These are phyloP conservation scores for Heliconius sara DNA, from an alignment of 2,888 invertebrate species.

Conservation along the genomic window DNA sequence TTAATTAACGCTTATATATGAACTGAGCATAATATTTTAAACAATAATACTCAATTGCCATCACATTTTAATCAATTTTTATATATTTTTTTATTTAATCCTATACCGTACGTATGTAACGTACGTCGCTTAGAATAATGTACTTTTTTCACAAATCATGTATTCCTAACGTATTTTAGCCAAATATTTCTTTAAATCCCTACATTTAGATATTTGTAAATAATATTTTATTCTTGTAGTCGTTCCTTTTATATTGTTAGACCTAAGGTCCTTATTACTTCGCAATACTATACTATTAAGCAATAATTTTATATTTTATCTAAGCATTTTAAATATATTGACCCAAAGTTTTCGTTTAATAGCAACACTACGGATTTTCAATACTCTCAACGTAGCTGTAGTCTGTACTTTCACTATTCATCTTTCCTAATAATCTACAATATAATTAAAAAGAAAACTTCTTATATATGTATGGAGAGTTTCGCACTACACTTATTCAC, in stretches of 20 bases:
- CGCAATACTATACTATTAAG: constrained; percentile 80
- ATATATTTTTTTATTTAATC: constrained; percentile 60
- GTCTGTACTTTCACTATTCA: constrained; percentile 30
- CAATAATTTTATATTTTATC: constrained; percentile 77
- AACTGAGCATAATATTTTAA: constrained; percentile 67
- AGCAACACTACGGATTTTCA: constrained; percentile 31
- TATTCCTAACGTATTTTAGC: constrained; percentile 81
- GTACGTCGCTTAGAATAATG: constrained; percentile 62
- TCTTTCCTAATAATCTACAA: constrained; percentile 26
- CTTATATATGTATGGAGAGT: constrained; percentile 29
- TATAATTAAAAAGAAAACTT: constrained; percentile 20
- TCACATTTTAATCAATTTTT: constrained; percentile 70
- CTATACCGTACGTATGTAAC: constrained; percentile 59
- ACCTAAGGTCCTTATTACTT: constrained; percentile 78
- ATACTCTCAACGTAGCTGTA: constrained; percentile 33
- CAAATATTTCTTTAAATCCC: constrained; percentile 80
- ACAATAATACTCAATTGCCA: constrained; percentile 75
- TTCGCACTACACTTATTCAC: constrained; percentile 22
- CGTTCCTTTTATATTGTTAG: constrained; percentile 75
- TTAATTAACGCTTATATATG: constrained; percentile 59
- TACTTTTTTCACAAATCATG: constrained; percentile 61
- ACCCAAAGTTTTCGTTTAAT: constrained; percentile 46
- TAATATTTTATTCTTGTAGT: constrained; percentile 80
- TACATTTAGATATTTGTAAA: constrained; percentile 77
- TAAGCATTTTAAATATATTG: constrained; percentile 48